phyloP scores from a whole-genome alignment of 1,140 invertebrate genomes.

The Lepidurus couesii region DNA sequence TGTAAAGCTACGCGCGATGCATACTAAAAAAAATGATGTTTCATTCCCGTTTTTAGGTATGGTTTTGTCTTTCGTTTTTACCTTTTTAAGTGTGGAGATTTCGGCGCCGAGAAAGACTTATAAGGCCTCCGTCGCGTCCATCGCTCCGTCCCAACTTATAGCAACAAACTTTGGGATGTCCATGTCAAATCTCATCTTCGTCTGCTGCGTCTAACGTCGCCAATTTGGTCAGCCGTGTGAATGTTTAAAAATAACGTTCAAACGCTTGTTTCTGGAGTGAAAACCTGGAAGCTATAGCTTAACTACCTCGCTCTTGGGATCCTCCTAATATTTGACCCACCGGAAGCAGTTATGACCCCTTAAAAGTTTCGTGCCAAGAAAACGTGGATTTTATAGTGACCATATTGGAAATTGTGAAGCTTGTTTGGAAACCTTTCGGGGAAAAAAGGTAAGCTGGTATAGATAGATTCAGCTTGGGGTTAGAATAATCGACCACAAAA shows the following conservation, averaged over 20 bases:
- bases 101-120: slow-evolving; percentile 20
- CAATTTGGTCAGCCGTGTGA: not conserved
- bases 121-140: slow-evolving; percentile 15
- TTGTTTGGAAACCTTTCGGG: too few species aligned
- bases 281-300: too few species aligned
- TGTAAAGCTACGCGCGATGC: not conserved
- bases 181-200: not conserved
- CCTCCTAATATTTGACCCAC: too few species aligned
- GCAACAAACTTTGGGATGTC: not conserved
- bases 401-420: too few species aligned
- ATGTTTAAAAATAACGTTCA: not conserved
- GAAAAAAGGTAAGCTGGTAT: too few species aligned
- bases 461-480: not conserved
- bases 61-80: slow-evolving; percentile 15
- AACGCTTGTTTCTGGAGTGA: not conserved
- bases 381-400: too few species aligned
- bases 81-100: slow-evolving; percentile 16
- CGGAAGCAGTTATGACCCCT: too few species aligned
- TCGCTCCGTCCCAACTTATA: not conserved
- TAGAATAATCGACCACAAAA: not conserved
- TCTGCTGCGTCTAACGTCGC: not conserved
- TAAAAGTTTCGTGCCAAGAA: too few species aligned
- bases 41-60: slow-evolving; percentile 2
- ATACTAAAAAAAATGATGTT: slow-evolving; percentile 1
- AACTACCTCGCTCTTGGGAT: too few species aligned